Conservation (phyloP, 2,113 vertebrate species). For the Oreotrochilus melanogaster region DNA sequence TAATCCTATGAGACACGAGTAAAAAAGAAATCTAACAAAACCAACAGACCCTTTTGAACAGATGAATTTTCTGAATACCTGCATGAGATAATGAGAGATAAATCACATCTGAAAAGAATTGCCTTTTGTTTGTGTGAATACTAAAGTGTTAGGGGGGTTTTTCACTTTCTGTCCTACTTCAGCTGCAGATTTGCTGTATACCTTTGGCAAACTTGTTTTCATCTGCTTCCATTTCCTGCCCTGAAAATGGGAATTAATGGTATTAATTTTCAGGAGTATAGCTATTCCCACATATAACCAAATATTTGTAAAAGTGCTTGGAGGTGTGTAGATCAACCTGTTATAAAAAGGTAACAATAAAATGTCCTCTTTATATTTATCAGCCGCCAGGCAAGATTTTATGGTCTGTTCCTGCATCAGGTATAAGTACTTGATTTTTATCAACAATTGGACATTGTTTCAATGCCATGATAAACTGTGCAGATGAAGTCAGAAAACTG, state of each 20-base stretch:
- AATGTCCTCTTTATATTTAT: background rate
- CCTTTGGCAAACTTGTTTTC: background rate
- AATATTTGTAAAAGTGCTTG: conserved; percentile 25
- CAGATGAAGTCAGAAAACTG: conserved; percentile 3
- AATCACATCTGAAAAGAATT: background rate
- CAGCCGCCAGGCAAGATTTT: background rate
- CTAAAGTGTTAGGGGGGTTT: background rate
- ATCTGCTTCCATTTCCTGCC: background rate
- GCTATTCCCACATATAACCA: background rate
- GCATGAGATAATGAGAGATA: conserved; percentile 31
- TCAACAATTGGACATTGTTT: conserved; percentile 45
- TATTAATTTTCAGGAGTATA: background rate
- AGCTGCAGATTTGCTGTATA: background rate
- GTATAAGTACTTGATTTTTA: conserved; percentile 37
- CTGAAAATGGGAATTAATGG: background rate
- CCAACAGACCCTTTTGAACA: background rate
- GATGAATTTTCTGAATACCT: conserved; percentile 54
- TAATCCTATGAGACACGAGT: background rate
- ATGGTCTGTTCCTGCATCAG: background rate
- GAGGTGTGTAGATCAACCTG: background rate
- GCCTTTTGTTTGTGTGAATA: conserved; percentile 31
- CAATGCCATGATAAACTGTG: background rate
- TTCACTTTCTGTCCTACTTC: background rate
- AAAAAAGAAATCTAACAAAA: background rate
- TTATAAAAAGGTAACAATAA: background rate